phyloP scores from a whole-genome alignment of 2,797 vertebrate species.

The Anguilla pacifica region DNA sequence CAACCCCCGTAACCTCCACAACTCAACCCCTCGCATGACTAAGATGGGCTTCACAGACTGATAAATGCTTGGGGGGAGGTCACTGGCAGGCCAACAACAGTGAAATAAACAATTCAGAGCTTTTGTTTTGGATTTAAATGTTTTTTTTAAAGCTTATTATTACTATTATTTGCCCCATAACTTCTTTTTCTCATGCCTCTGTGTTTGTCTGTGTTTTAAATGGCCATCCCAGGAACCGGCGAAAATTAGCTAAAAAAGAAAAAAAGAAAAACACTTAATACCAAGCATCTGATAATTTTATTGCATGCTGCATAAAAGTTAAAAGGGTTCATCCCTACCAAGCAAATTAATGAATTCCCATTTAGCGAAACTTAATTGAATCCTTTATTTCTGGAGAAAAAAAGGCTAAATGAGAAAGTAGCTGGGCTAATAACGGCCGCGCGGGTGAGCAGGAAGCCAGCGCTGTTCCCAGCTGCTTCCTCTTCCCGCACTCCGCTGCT shows the following conservation, averaged over 20 bases:
- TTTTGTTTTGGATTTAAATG: not conserved
- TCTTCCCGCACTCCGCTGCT: not conserved
- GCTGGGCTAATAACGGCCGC: not conserved
- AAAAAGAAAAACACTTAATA: not conserved
- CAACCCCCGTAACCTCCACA: no score
- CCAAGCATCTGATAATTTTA: not conserved
- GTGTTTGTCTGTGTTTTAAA: not conserved
- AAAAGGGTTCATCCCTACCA: conserved; percentile 1
- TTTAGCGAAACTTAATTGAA: not conserved
- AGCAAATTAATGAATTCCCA: not conserved
- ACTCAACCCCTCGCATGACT: no score
- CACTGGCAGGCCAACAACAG: no score
- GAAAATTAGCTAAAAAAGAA: not conserved
- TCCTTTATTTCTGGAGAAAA: not conserved
- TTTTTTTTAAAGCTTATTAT: not conserved
- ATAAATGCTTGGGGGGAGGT: not conserved
- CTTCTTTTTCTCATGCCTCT: not conserved
- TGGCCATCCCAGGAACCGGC: not conserved
- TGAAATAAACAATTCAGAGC: not conserved
- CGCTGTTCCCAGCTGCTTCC: not conserved
- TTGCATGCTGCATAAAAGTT: not conserved
- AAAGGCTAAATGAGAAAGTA: not conserved
- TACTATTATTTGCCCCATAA: not conserved
- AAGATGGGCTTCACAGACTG: no score
- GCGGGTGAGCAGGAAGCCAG: not conserved